Evolutionary conservation across 2,113 vertebrate species (phyloP).

Genomic region (Calypte anna): DNA sequence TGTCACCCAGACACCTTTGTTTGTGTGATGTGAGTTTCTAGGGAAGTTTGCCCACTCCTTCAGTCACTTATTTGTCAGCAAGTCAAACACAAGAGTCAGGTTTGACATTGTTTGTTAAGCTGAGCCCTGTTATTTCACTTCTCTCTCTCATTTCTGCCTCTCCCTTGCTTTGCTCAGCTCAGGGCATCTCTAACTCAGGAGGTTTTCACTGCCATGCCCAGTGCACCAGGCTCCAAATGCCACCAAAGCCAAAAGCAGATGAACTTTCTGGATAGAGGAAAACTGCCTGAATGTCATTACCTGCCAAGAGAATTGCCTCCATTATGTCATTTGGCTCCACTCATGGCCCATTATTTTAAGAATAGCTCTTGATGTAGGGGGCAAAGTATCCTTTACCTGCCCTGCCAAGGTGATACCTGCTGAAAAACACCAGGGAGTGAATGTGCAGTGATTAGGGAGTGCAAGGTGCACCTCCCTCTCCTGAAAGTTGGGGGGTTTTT

Average conservation of each 20-base stretch:
- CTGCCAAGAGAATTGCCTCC: neutral
- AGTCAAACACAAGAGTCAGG: neutral
- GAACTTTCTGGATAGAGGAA: neutral
- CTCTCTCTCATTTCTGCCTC: neutral
- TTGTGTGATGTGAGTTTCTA: neutral
- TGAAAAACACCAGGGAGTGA: neutral
- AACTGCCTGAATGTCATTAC: neutral
- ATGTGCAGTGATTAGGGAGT: neutral
- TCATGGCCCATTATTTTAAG: neutral
- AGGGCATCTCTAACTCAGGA: neutral
- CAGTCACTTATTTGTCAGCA: neutral
- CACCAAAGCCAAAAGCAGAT: neutral
- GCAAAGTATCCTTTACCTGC: neutral
- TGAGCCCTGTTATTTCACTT: neutral
- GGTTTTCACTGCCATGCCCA: neutral
- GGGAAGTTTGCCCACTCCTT: neutral
- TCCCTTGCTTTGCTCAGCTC: neutral
- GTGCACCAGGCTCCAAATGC: neutral
- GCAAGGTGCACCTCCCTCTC: neutral
- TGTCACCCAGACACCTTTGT: constrained; percentile 52
- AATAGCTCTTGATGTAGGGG: neutral
- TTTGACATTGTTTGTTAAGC: neutral
- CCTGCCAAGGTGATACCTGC: neutral
- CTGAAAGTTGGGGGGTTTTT: accelerated
- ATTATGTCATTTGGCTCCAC: neutral